Evolutionary conservation across 2,797 vertebrate species (phyloP).

Genomic region (Micromesistius poutassou): DNA sequence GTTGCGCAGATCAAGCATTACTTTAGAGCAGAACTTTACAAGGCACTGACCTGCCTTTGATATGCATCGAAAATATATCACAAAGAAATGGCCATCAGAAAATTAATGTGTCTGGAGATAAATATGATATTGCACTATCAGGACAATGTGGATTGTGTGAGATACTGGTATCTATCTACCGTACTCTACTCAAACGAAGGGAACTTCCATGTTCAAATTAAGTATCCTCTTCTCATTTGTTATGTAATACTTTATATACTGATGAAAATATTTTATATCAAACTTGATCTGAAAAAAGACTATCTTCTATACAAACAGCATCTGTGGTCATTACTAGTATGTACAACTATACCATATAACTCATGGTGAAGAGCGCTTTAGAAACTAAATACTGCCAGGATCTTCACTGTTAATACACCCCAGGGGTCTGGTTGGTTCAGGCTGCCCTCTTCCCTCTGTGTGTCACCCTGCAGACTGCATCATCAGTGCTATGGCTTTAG

Average conservation of each 20-base stretch:
- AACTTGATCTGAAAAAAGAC: conserved; percentile 35
- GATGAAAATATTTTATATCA: conserved; percentile 29
- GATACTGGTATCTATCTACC: conserved; percentile 46
- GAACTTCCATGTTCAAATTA: background rate
- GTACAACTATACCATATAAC: conserved; percentile 3
- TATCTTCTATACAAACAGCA: background rate
- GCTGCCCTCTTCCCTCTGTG: conserved; percentile 36
- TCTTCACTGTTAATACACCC: conserved; percentile 70
- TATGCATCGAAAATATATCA: conserved; percentile 36
- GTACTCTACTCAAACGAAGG: conserved; percentile 19
- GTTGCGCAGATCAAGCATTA: conserved; percentile 38
- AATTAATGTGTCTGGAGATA: conserved; percentile 41
- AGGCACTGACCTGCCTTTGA: conserved; percentile 28
- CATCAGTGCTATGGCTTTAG: conserved; percentile 69
- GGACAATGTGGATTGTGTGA: conserved; percentile 26
- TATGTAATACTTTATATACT: conserved; percentile 60
- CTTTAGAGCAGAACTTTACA: conserved; percentile 43
- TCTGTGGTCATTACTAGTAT: background rate
- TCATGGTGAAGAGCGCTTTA: conserved; percentile 45
- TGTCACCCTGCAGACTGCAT: conserved; percentile 42
- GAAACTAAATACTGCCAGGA: conserved; percentile 76
- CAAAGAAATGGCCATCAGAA: conserved; percentile 10
- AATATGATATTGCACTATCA: conserved; percentile 65
- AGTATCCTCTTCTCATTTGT: conserved; percentile 19
- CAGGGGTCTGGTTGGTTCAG: conserved; percentile 32